Evolutionary conservation across 2,797 vertebrate genomes (phyloP).

Genomic region (Jordanella pulchra): DNA sequence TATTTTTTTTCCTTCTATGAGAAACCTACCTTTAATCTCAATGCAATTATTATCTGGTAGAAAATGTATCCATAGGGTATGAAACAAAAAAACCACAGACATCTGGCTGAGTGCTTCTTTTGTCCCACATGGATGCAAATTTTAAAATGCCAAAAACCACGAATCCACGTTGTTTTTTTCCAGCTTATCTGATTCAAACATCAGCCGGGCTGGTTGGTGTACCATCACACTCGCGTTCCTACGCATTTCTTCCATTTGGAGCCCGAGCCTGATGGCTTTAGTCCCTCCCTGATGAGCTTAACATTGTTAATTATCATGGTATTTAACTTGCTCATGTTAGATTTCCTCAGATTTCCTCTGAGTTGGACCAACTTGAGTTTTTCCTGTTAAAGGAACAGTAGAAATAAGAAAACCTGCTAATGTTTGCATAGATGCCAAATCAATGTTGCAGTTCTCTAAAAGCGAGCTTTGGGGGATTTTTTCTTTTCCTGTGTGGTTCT

Average conservation of each 20-base stretch:
- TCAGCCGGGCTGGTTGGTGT: no score
- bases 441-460: not conserved
- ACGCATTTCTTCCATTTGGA: no score
- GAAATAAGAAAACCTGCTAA: not conserved
- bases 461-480: not conserved
- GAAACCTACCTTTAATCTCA: not conserved
- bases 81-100: not conserved
- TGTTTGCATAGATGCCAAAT: not conserved
- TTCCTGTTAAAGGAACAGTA: not conserved
- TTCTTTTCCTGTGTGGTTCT: not conserved
- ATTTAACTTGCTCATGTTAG: no score
- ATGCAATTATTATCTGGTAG: not conserved
- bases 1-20: not conserved
- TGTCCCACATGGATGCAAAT: not conserved
- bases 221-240: no score
- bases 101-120: not conserved
- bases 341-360: no score
- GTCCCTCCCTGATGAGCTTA: no score
- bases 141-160: not conserved
- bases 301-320: no score
- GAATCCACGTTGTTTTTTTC: not conserved
- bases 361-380: no score
- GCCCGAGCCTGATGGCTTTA: no score
- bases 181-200: no score
- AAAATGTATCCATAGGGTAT: not conserved